These are phyloP conservation scores for Danaus plexippus DNA, from an alignment of 1,140 invertebrate genomes.

Conservation along the genomic window DNA sequence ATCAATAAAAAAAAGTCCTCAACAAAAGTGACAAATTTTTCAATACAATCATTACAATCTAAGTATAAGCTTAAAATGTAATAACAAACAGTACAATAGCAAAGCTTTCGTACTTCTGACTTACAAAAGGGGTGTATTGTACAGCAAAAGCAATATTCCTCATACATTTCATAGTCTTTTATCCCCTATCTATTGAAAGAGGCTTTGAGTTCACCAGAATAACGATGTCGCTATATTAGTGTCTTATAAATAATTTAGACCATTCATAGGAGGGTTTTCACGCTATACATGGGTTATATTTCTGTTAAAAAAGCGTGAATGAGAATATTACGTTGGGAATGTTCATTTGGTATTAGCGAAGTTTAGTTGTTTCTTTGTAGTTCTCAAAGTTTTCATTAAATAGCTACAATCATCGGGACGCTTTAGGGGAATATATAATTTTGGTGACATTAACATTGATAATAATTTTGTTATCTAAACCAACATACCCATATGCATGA, in stretches of 20 bases:
- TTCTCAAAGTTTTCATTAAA: no score
- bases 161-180: constrained; percentile 1
- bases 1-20: constrained; percentile 1
- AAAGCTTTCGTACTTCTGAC: background rate
- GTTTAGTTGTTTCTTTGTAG: no score
- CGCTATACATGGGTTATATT: no score
- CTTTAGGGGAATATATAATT: no score
- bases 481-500: no score
- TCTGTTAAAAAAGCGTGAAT: no score
- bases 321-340: no score
- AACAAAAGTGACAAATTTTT: background rate
- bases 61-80: background rate
- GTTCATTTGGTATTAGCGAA: no score
- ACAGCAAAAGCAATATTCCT: constrained; percentile 14
- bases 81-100: background rate
- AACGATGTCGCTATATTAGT: constrained; percentile 20
- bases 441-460: no score
- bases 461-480: no score
- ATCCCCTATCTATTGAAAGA: constrained; percentile 14
- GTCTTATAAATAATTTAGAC: constrained; percentile 25
- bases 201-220: constrained; percentile 3
- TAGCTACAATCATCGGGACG: no score
- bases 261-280: constrained; percentile 8
- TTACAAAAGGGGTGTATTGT: constrained; percentile 3
- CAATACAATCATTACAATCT: no score